Evolutionary conservation across 2,113 vertebrate genomes (phyloP).

Genomic region (Gymnogyps californianus): DNA sequence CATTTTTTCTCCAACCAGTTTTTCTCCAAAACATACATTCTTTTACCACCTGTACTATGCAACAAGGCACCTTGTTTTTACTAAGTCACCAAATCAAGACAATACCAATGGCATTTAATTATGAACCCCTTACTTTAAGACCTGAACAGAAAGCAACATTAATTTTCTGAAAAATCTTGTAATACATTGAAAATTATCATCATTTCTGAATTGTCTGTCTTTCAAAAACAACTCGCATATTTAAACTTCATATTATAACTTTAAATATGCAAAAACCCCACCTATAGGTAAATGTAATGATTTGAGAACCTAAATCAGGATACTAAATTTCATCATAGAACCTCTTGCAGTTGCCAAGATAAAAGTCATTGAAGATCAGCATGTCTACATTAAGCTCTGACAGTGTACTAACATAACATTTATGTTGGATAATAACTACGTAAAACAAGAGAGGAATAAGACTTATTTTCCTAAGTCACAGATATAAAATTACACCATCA

Average conservation of each 20-base stretch:
- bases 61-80: background rate
- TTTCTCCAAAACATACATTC: background rate
- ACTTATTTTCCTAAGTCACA: background rate
- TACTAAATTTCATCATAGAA: background rate
- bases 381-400: background rate
- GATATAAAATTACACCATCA: background rate
- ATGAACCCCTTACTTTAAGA: background rate
- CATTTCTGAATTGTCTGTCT: background rate
- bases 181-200: background rate
- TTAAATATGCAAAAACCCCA: background rate
- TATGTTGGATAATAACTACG: background rate
- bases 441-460: background rate
- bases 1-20: background rate
- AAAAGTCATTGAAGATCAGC: background rate
- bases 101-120: background rate
- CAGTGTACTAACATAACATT: background rate
- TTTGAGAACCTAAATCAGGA: background rate
- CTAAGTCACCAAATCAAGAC: background rate
- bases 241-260: background rate
- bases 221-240: background rate
- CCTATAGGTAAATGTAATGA: background rate
- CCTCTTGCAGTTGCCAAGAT: background rate
- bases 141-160: background rate
- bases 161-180: background rate
- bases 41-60: background rate